A percentile compares a stretch with the other conserved stretches of the same genome.
phyloP scores from a whole-genome alignment of 1,140 invertebrate genomes.

The Zaprionus taronus region DNA sequence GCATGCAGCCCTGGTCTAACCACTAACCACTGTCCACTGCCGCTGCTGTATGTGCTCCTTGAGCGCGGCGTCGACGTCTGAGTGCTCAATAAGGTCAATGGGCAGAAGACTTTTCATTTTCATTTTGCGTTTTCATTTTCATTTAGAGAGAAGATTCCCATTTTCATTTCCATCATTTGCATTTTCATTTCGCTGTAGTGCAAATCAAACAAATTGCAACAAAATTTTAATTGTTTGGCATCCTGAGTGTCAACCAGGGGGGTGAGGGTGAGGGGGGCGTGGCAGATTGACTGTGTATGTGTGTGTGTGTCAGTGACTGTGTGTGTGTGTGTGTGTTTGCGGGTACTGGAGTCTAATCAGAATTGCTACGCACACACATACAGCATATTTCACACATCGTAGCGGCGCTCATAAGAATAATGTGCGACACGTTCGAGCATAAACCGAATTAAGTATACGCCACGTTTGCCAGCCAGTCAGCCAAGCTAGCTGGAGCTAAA shows the following conservation, averaged over 20 bases:
- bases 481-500: constrained; percentile 30
- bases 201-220: constrained; percentile 78
- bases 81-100: constrained; percentile 79
- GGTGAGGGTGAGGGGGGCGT: too few relatives aligned
- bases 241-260: constrained; percentile 45
- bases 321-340: constrained; percentile 1
- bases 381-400: constrained; percentile 80
- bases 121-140: constrained; percentile 61
- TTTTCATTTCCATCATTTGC: constrained; percentile 73
- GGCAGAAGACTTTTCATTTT: constrained; percentile 69
- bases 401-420: constrained; percentile 69
- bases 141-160: constrained; percentile 30
- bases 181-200: constrained; percentile 71
- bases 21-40: not conserved
- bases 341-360: constrained; percentile 56
- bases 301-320: not conserved
- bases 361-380: constrained; percentile 74
- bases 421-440: constrained; percentile 80
- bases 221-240: constrained; percentile 71
- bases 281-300: not conserved
- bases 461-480: constrained; percentile 71
- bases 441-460: constrained; percentile 82
- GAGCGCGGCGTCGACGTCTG: constrained; percentile 31
- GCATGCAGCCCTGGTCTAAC: not conserved
- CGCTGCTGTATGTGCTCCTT: not conserved